A percentile compares a stretch with the other conserved stretches of the same genome.
phyloP scores from a whole-genome alignment of 2,888 invertebrate species.

The Spialia ferax region DNA sequence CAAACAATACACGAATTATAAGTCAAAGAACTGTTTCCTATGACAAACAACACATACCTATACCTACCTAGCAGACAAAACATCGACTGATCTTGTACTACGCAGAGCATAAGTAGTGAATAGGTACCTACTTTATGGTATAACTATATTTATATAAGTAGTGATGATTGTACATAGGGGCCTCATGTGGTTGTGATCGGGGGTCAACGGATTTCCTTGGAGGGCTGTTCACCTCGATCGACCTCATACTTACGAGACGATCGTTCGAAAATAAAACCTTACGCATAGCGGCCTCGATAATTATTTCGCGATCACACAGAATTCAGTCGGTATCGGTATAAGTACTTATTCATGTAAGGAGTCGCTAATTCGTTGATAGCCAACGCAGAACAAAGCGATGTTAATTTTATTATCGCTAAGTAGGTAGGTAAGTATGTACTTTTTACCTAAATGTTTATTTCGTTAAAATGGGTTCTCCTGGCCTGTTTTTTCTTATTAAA shows the following conservation, averaged over 20 bases:
- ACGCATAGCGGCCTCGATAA: slow-evolving; percentile 36
- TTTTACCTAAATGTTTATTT: neutral
- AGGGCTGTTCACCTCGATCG: slow-evolving; percentile 80
- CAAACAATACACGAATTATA: slow-evolving; percentile 5
- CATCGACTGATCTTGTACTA: neutral
- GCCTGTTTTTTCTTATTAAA: no score
- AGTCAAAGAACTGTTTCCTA: neutral
- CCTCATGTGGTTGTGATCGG: slow-evolving; percentile 68
- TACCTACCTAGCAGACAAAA: neutral
- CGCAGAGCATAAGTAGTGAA: neutral
- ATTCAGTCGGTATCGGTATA: neutral
- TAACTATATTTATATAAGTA: no score
- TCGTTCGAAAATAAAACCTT: slow-evolving; percentile 51
- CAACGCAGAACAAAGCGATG: neutral
- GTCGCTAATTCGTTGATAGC: neutral
- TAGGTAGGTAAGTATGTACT: no score
- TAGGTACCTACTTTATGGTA: no score
- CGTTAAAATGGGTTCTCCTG: neutral
- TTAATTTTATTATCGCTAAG: neutral
- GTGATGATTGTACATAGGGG: slow-evolving; percentile 23
- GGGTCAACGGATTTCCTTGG: slow-evolving; percentile 84
- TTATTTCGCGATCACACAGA: slow-evolving; percentile 15
- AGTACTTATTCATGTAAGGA: slow-evolving; percentile 2
- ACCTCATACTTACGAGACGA: slow-evolving; percentile 69
- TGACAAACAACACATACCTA: slow-evolving; percentile 5